Conservation (phyloP, 2,113 vertebrate genomes). For the Apteryx mantelli region DNA sequence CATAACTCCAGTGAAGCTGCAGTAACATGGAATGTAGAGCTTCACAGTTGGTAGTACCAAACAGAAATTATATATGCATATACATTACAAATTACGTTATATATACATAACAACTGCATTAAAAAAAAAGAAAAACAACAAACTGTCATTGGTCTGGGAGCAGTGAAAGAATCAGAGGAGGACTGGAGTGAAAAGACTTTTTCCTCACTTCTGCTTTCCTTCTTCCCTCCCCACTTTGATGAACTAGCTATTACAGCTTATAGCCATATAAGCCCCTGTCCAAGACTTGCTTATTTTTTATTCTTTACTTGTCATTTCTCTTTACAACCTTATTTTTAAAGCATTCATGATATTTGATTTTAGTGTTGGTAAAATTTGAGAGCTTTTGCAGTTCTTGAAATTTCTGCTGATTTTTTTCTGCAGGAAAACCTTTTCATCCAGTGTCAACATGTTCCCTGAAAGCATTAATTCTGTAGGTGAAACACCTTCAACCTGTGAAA, state of each 20-base stretch:
- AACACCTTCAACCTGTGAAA: not conserved
- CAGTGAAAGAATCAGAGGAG: not conserved
- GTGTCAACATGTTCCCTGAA: not conserved
- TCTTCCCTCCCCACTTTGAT: not conserved
- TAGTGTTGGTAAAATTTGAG: not conserved
- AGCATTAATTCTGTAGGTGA: not conserved
- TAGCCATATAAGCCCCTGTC: no score
- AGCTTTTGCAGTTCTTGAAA: not conserved
- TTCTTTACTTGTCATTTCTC: fast-evolving
- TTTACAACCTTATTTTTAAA: not conserved
- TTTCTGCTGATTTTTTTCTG: not conserved
- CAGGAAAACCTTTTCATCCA: not conserved
- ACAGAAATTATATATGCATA: not conserved
- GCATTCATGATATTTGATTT: not conserved
- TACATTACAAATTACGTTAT: not conserved
- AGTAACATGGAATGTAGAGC: not conserved
- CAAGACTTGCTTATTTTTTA: not conserved
- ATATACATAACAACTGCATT: not conserved
- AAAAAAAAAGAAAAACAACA: not conserved
- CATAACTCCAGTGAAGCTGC: not conserved
- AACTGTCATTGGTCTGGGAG: not conserved
- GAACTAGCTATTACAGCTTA: not conserved
- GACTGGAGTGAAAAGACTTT: not conserved
- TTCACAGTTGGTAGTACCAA: not conserved
- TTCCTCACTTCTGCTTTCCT: not conserved